Base-by-base conservation (phyloP, 2,113 vertebrate genomes). In the Leptobrachium ailaonicum region DNA sequence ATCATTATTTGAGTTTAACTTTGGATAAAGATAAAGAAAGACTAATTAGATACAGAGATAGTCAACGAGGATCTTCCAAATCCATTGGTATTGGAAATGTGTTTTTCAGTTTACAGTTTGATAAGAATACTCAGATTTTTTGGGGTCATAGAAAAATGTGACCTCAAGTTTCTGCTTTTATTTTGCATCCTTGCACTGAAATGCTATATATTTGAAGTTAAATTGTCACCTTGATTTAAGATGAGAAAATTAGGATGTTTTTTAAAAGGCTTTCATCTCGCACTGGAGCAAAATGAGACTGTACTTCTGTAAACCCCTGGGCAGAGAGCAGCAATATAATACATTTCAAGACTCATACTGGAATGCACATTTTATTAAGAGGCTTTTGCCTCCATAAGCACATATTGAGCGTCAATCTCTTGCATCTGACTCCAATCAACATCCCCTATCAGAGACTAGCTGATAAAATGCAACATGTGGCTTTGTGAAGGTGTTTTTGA, bases 401-500 rank as follows among this genome's bases (percentile, higher is more conserved):
- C 45, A 72, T 41, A 56, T 43, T 45, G 62, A 32, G 71, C 70
- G 60, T 80, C 77, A 73, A 67, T 73, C 71, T 80, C 40, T 54
- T n/a, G 10, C 63, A 80, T 80, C 45, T 80, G 77, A 80, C 41
- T 73, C 72, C 47, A 80, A 80, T 80, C 77, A 66, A 20, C 60
- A 73, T 54, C 47, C 63, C 44, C 62, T 80, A 73, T 80, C 71
- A 54, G 40, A 67, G 63, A 60, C 70, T 41, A 66, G 40, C 77
- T 80, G 71, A 80, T 80, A 73, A 80, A 67, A 80, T 70, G 62
- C 77, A 73, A 45, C 71, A 80, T 32, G 63, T 73, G 63, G 60
- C 50, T 58, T 40, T 44, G 50, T 40, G 62, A 47, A 80, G 77
- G 77, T 80, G 77, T 73, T 41, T 40, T 45, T 73, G 77, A 80